Evolutionary conservation across 1,140 invertebrate species (phyloP), one percentile per base, ranked within the genome.

Genomic region (Saccostrea echinata): DNA sequence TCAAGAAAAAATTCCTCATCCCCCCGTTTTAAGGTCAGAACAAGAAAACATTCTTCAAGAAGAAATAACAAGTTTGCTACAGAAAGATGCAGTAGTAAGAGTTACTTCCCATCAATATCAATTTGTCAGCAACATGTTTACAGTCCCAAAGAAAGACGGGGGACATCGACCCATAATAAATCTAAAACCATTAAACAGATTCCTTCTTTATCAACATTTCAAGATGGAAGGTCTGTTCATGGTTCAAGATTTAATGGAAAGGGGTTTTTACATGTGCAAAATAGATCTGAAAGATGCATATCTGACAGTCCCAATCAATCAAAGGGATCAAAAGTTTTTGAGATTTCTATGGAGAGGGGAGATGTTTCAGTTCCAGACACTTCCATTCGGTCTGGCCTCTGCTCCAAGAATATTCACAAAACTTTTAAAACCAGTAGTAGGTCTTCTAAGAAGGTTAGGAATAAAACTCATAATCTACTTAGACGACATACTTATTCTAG

Each of bases 221-320:
- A n/a, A n/a, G n/a, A n/a, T n/a, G n/a, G n/a, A n/a, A n/a, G n/a
- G n/a, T n/a, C n/a, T n/a, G n/a, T n/a, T n/a, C n/a, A n/a, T n/a
- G n/a, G n/a, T n/a, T n/a, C n/a, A n/a, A n/a, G n/a, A n/a, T n/a
- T n/a, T n/a, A n/a, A n/a, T 86, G 43, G 0, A 53, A 12, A 53
- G 18, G 71, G 30, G 24, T 52, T 43, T 68, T 89, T 89, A 24
- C 12, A 33, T 86, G 82, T 35, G 33, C 64, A 86, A 89, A 84
- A 27, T 90, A 81, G 85, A 90, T 83, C 88, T 89, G 16, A 87
- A 85, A 52, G 88, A 90, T 84, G 88, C 88, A n/a, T 89, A 90
- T 84, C 52, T 90, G 55, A 43, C 86, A 84, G 53, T 87, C 24
- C 71, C 82, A 57, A 76, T 85, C 18, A 8, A 82, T 33, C 13